Percentiles rank a stretch among this genome's conserved stretches.
phyloP scores from a whole-genome alignment of 1,140 invertebrate species.

The Latrodectus geometricus region DNA sequence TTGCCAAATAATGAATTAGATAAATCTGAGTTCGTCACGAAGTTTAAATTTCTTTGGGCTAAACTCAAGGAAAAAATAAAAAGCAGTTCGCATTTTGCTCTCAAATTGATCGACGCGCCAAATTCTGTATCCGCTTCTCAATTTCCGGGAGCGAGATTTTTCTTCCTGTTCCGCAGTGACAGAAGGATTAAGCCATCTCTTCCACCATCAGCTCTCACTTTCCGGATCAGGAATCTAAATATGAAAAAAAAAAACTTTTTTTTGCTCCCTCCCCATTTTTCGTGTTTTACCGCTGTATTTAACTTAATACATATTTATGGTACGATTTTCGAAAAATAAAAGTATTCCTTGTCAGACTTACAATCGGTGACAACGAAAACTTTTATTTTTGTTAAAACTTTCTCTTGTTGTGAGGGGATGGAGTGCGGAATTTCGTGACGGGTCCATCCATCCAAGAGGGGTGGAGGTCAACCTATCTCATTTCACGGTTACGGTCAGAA shows the following conservation, averaged over 20 bases:
- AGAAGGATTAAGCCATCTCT: too few relatives aligned
- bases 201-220: too few relatives aligned
- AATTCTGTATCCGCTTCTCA: neutral
- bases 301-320: slow-evolving; percentile 62
- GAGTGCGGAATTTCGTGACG: slow-evolving; percentile 47
- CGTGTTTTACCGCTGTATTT: slow-evolving; percentile 33
- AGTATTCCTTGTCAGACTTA: slow-evolving; percentile 46
- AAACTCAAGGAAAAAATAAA: too few relatives aligned
- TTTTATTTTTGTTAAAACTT: slow-evolving; percentile 32
- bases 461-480: slow-evolving; percentile 55
- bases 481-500: slow-evolving; percentile 62
- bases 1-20: too few relatives aligned
- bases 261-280: neutral
- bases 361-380: slow-evolving; percentile 7
- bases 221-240: neutral
- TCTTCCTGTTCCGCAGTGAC: slow-evolving; percentile 10
- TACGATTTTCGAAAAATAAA: slow-evolving; percentile 7
- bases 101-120: too few relatives aligned
- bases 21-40: too few relatives aligned
- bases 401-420: neutral
- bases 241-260: neutral
- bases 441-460: slow-evolving; percentile 41
- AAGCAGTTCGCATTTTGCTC: too few relatives aligned
- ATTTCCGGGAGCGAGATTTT: neutral
- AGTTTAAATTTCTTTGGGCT: too few relatives aligned